A percentile compares a stretch with the other conserved stretches of the same genome.
phyloP scores from a whole-genome alignment of 2,113 vertebrate genomes.

The Egretta garzetta region DNA sequence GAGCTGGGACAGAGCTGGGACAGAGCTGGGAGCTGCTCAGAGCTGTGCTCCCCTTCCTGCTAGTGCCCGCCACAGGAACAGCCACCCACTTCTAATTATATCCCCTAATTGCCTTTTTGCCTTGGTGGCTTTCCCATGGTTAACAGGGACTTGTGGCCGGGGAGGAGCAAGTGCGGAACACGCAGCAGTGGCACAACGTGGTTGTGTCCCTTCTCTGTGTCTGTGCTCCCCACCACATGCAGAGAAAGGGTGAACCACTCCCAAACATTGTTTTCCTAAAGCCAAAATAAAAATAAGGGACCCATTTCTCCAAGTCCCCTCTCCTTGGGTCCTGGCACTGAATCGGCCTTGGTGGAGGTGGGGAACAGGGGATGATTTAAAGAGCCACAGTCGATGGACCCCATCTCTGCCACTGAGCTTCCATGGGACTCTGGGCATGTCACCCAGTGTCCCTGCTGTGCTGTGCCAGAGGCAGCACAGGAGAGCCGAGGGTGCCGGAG shows the following conservation, averaged over 20 bases:
- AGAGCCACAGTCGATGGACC: rapidly evolving
- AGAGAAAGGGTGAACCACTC: background rate
- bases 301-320: rapidly evolving
- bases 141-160: background rate
- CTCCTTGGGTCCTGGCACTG: background rate
- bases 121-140: background rate
- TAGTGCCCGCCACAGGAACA: background rate
- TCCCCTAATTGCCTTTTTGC: background rate
- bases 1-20: rapidly evolving
- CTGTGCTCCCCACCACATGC: rapidly evolving
- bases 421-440: background rate
- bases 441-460: background rate
- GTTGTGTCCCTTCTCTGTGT: background rate
- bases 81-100: background rate
- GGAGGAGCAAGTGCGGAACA: rapidly evolving
- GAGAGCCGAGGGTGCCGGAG: rapidly evolving
- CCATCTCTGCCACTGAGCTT: background rate
- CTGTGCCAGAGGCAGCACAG: background rate
- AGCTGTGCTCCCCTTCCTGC: background rate
- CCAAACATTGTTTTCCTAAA: background rate
- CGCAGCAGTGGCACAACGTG: background rate
- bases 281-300: background rate
- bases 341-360: background rate
- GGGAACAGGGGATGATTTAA: background rate
- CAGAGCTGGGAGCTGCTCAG: background rate